Evolutionary conservation across 2,888 invertebrate species (phyloP), one percentile per base, ranked within the genome.

Genomic region (Lapara coniferarum): DNA sequence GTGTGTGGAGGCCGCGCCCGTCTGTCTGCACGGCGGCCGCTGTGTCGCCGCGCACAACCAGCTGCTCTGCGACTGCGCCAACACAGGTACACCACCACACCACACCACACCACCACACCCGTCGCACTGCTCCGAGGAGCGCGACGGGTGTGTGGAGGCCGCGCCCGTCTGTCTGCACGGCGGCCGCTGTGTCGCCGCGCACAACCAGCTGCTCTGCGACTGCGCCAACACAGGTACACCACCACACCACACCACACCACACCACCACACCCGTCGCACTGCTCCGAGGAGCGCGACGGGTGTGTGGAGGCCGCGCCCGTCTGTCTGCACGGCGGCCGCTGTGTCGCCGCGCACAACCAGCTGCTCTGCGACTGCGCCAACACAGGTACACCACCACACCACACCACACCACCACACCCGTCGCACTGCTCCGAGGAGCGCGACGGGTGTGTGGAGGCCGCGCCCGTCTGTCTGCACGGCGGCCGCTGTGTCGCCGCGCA

Each of bases 281-380:
- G 98, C 89, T 97, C 96, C 83, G 89, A 85, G 53, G 96, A 97
- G 88, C 96, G 97, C 68, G 96, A 98, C 89, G 70, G 95, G 82
- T 7, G 66, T 95, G 81, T 83, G 93, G 85, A 66, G 95, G 81
- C 83, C 93, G 85, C 44, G 88, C 37, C 89, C 73, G 96, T 96
- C 0, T 97, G 97, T 80, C 95, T 95, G 84, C 96, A 97, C 92
- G 95, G 94, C 52, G 98, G 97, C 5, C 91, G 92, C 74, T 98
- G 98, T 83, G 91, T 93, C 59, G 96, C 96, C 88, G 95, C 94
- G 59, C 10, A 88, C 96, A 37, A 96, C 95, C 73, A 89, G 87
- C 74, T 96, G 90, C 92, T 90, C 68, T 98, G 98, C 88, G 95
- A 97, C 85, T 98, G 98, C 81, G 85, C 85, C 3, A 93, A 89